phyloP scores from a whole-genome alignment of 2,797 vertebrate genomes.

The Peromyscus melanophrys region DNA sequence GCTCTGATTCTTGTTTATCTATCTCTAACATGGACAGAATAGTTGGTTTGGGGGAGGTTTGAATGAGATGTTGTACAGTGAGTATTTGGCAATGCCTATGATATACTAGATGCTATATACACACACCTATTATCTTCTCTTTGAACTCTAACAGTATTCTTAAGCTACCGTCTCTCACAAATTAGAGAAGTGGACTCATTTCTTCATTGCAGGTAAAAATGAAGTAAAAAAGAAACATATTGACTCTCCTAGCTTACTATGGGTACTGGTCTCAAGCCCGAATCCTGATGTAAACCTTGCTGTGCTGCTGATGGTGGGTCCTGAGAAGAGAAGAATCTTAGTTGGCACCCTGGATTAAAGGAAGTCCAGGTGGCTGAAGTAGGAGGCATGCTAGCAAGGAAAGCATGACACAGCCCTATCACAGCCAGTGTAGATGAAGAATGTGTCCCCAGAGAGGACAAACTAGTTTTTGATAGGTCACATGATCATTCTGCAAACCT shows the following conservation, averaged over 20 bases:
- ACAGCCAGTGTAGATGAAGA: not conserved
- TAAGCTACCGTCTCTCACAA: not conserved
- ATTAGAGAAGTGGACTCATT: not conserved
- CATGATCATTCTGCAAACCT: not conserved
- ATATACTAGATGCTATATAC: not conserved
- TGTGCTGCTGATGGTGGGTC: too few relatives aligned
- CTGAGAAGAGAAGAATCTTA: not conserved
- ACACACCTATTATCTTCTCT: conserved; percentile 14
- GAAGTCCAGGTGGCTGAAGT: not conserved
- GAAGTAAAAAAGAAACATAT: not conserved
- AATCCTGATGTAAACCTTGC: not conserved
- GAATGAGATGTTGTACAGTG: not conserved
- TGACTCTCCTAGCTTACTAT: not conserved
- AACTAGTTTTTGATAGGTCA: not conserved
- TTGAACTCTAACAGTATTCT: not conserved
- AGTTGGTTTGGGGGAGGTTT: not conserved
- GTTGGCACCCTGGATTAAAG: not conserved
- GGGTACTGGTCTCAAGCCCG: not conserved
- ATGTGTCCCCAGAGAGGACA: not conserved
- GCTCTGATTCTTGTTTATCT: not conserved
- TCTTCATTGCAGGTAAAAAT: conserved; percentile 16
- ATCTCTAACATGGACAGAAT: not conserved
- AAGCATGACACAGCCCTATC: not conserved
- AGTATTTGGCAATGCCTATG: not conserved
- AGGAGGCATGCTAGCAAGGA: not conserved